These are phyloP conservation scores for Lepidiolamprologus cunningtoni DNA, from an alignment of 2,113 vertebrate genomes.

Conservation along the genomic window DNA sequence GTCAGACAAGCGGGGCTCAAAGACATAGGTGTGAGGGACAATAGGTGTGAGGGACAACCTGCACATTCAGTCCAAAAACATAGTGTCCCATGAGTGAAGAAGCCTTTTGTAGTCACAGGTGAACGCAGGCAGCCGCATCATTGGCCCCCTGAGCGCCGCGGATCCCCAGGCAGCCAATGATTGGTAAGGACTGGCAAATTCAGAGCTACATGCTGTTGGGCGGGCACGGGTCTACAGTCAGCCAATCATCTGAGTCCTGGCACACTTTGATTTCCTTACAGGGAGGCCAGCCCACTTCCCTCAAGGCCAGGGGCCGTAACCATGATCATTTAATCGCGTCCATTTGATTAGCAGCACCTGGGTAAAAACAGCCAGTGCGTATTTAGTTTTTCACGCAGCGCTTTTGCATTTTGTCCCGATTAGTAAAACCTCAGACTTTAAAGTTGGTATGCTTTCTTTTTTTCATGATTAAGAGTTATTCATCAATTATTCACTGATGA, in stretches of 20 bases:
- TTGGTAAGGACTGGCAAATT: background rate
- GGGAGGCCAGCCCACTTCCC: background rate
- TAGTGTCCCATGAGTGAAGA: rapidly evolving
- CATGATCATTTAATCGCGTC: rapidly evolving
- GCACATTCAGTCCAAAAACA: background rate
- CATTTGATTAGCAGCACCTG: background rate
- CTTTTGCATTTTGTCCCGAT: background rate
- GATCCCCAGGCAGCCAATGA: background rate
- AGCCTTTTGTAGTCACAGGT: background rate
- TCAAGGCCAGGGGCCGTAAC: background rate
- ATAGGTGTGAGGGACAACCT: background rate
- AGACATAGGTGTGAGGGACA: background rate
- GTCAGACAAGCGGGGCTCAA: background rate
- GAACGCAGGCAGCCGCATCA: rapidly evolving
- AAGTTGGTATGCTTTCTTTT: background rate
- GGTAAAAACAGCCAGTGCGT: background rate
- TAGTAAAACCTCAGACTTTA: background rate
- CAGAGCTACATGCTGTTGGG: background rate
- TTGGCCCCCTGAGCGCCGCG: rapidly evolving
- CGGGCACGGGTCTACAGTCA: background rate
- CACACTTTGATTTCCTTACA: background rate
- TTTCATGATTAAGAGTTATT: background rate
- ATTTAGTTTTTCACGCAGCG: background rate
- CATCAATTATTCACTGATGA: background rate
- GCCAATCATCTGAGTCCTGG: background rate